Evolutionary conservation across 2,113 vertebrate species (phyloP), one percentile per base, ranked within the genome.

Genomic region (Axis porcinus): DNA sequence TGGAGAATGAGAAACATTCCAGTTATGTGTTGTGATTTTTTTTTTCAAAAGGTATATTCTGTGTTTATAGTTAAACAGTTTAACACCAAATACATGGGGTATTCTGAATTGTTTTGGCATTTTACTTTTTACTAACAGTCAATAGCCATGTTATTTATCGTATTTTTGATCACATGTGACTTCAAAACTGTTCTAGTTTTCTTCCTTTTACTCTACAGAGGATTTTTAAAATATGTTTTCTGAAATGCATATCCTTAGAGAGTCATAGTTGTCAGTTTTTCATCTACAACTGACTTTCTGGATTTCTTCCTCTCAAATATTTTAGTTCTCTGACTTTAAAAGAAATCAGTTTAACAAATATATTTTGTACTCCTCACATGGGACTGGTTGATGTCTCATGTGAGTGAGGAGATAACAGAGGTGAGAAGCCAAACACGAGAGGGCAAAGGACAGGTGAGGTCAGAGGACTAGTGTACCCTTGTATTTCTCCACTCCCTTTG

Each of bases 291-390:
- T 97, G 94, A 83, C 82, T 96, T 89, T 92, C 30, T 93, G 9
- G 64, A 92, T 92, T 85, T 86, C 36, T 87, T 83, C 82, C 23
- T n/a, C 36, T 87, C 45, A 82, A 58, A 91, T 21, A 14, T 94
- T 97, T 88, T 96, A 62, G 58, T 82, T 96, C 36, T 21, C 82
- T 97, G 64, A 85, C 36, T 89, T 97, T 83, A 70, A 93, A 74
- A 84, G 55, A 92, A 96, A 89, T 86, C 36, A 89, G 0, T 57
- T 92, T 33, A 92, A 78, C 79, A 94, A 81, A 16, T 94, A 60
- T 88, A 95, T 89, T 64, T 83, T 96, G 10, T 88, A 16, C 81
- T 79, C 16, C 16, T 94, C 36, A 83, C 2, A 0, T 86, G 62
- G 50, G 28, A 19, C 62, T 91, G 33, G 33, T 74, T 74, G 90